Base-by-base conservation (phyloP, 2,888 invertebrate genomes). In the Lingula anatina region DNA sequence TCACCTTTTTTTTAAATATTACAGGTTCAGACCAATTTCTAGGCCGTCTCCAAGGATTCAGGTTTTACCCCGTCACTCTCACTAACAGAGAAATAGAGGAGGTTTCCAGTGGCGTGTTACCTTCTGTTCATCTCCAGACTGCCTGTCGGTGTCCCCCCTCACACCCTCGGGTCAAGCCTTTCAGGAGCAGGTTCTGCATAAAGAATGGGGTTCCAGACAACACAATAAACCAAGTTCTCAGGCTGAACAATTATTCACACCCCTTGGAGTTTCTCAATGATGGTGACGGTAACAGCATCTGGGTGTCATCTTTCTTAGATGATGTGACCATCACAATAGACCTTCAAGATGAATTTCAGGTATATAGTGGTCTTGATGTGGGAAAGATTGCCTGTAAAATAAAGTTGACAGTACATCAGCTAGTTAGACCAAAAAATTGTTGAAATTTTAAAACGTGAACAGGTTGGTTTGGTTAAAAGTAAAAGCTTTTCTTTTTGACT, bases 221-320 rank as follows among this genome's bases (percentile, higher is more conserved):
- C 49, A 57, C 61, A 5, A 62, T 57, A 7, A 59, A 63, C 40
- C 51, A 50, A 9, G 46, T 56, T 9, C 56, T 65, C 5, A 55
- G 76, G n/a, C 56, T 76, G 5, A 66, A 68, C 37, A 40, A 49
- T 2, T 54, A 66, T 41, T 56, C 73, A 9, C 73, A 75, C 53
- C 72, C 73, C 5, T 50, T 76, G 35, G 64, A 68, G 47, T 74
- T 64, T 53, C 51, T 68, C 5, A 76, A 75, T 47, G 76, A 76
- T 50, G 73, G 68, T 1, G 67, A 76, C 54, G 62, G 60, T 46
- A 67, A 66, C 57, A 70, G 63, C 42, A 57, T 66, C 42, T 76
- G 75, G 75, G 62, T 76, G n/a, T 74, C 74, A 2, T 59, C 61
- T 27, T 64, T 67, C 44, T 61, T 62, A 53, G 49, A 64, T 5